These are phyloP conservation scores for Pilophorus perplexus DNA, from an alignment of 2,888 invertebrate species.

Conservation along the genomic window DNA sequence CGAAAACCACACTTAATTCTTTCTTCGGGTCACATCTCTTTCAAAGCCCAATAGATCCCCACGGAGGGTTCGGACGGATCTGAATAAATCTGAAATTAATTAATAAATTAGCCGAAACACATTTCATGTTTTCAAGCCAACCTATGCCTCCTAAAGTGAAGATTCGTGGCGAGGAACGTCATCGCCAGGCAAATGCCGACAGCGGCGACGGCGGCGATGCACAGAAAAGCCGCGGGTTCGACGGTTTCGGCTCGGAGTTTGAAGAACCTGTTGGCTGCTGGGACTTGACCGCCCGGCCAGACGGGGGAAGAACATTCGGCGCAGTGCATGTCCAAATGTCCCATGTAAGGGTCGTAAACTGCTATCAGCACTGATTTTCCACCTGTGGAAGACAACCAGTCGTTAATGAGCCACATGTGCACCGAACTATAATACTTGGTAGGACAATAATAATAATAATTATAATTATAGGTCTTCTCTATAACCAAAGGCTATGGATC, in stretches of 20 bases:
- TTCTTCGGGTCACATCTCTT: too few species aligned
- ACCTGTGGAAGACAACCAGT: constrained; percentile 55
- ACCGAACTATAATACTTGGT: too few species aligned
- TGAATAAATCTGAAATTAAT: too few species aligned
- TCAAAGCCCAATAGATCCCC: too few species aligned
- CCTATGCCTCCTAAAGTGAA: constrained; percentile 79
- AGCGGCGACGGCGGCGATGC: constrained; percentile 68
- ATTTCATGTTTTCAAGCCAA: constrained; percentile 53
- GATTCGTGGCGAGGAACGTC: constrained; percentile 75
- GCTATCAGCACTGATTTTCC: constrained; percentile 71
- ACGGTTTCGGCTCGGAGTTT: constrained; percentile 74
- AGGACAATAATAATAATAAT: too few species aligned
- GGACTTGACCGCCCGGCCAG: constrained; percentile 76
- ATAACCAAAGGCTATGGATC: not conserved
- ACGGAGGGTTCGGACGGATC: too few species aligned
- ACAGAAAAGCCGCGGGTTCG: constrained; percentile 71
- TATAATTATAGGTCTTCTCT: too few species aligned
- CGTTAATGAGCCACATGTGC: too few species aligned
- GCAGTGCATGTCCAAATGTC: constrained; percentile 67
- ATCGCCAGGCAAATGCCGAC: constrained; percentile 73
- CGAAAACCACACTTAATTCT: too few species aligned
- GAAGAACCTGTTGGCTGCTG: constrained; percentile 73
- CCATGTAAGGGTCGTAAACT: constrained; percentile 61
- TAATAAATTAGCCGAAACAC: too few species aligned
- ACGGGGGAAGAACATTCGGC: constrained; percentile 63